Conservation (phyloP, 2,113 vertebrate genomes). For the Lates calcarifer region DNA sequence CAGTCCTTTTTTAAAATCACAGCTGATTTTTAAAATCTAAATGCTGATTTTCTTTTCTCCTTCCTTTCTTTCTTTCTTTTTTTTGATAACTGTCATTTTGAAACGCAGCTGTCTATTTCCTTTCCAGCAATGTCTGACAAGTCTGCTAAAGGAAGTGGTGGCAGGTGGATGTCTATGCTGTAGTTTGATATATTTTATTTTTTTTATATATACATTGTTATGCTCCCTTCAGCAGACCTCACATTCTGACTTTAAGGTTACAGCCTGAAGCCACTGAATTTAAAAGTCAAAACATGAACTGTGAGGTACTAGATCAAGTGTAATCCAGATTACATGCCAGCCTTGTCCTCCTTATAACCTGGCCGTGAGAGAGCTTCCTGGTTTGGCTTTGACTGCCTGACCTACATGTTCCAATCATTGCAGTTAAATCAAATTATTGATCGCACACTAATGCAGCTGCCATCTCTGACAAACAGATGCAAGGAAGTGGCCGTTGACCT, state of each 20-base stretch:
- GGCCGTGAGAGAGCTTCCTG: slow-evolving; percentile 32
- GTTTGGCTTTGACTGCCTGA: slow-evolving; percentile 25
- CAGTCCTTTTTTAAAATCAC: not conserved
- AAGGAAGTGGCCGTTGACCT: not conserved
- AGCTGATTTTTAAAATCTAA: no score
- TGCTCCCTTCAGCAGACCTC: not conserved
- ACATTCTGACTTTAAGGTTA: slow-evolving; percentile 20
- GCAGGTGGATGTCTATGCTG: slow-evolving; percentile 21
- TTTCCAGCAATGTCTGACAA: slow-evolving; percentile 22
- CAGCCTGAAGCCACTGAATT: slow-evolving; percentile 30
- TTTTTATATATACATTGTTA: no score
- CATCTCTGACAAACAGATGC: not conserved
- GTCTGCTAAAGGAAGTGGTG: slow-evolving; percentile 67
- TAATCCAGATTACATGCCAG: slow-evolving; percentile 75
- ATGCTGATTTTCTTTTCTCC: no score
- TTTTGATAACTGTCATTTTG: slow-evolving; percentile 1
- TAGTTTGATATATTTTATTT: no score
- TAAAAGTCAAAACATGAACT: slow-evolving; percentile 63
- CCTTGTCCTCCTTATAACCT: slow-evolving; percentile 45
- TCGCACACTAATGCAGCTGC: slow-evolving; percentile 20
- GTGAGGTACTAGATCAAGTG: slow-evolving; percentile 57
- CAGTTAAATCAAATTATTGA: slow-evolving; percentile 53
- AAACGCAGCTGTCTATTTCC: slow-evolving; percentile 21
- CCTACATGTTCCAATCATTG: slow-evolving; percentile 25
- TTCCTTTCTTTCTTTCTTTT: no score